These are phyloP conservation scores for Cyanoramphus novaezelandiae DNA, from an alignment of 2,113 vertebrate species.

Conservation along the genomic window DNA sequence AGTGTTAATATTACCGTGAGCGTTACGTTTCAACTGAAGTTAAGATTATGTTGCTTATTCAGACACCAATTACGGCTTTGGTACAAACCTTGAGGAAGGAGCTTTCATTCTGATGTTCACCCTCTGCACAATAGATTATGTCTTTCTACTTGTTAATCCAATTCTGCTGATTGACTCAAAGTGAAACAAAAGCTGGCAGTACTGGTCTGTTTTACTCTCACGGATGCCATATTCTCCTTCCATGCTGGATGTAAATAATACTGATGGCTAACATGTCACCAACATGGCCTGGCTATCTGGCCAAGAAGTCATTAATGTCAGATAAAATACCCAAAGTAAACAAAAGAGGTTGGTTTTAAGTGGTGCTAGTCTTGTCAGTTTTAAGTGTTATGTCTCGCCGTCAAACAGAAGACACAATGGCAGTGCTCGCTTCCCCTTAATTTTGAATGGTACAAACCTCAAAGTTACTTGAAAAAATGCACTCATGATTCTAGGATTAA, in stretches of 20 bases:
- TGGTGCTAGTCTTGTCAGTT: neutral
- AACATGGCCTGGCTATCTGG: neutral
- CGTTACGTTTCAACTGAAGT: neutral
- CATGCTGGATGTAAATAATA: neutral
- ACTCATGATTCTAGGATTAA: neutral
- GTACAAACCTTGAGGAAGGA: neutral
- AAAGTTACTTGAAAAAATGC: neutral
- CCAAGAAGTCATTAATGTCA: neutral
- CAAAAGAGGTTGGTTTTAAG: neutral
- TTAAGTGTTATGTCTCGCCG: neutral
- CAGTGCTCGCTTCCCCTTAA: neutral
- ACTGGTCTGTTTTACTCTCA: neutral
- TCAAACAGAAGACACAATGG: neutral
- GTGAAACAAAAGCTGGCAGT: neutral
- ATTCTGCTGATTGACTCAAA: neutral
- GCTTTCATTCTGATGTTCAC: neutral
- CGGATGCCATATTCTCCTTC: neutral
- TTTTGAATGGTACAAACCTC: neutral
- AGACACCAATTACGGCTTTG: neutral
- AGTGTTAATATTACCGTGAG: neutral
- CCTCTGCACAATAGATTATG: fast-evolving
- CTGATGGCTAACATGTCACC: neutral
- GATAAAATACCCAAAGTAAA: neutral
- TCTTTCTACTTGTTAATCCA: neutral
- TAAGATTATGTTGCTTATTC: neutral